Percentiles rank a stretch among this genome's conserved stretches.
Evolutionary conservation across 2,113 vertebrate genomes (phyloP).

Genomic region (Piprites chloris): DNA sequence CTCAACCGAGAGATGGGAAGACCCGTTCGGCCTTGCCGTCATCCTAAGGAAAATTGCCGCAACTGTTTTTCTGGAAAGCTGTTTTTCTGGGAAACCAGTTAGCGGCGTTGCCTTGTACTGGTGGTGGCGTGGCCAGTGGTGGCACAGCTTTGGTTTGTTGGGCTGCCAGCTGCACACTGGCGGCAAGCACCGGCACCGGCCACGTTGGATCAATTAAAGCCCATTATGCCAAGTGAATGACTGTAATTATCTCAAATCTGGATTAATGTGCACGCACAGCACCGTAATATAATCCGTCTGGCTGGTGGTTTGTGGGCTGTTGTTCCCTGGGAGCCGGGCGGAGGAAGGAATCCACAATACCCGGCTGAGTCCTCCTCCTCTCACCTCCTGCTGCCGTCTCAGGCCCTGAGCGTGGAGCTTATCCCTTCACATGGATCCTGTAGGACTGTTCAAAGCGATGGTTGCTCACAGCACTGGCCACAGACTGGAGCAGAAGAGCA

Average conservation of each 20-base stretch:
- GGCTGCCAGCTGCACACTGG: not conserved
- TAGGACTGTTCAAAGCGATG: no score
- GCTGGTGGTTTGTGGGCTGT: not conserved
- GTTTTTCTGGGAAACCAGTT: not conserved
- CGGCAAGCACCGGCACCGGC: not conserved
- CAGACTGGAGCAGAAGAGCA: not conserved
- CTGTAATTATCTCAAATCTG: constrained; percentile 64
- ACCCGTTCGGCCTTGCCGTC: not conserved
- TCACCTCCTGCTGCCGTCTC: not conserved
- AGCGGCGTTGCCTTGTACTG: rapidly evolving
- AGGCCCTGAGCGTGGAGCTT: not conserved
- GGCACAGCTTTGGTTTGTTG: not conserved
- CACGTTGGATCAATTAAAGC: constrained; percentile 43
- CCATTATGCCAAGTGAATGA: constrained; percentile 57
- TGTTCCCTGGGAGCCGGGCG: not conserved
- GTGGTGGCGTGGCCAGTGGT: rapidly evolving
- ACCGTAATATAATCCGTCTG: not conserved
- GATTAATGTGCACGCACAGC: constrained; percentile 30
- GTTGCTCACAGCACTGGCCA: rapidly evolving
- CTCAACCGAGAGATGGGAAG: not conserved
- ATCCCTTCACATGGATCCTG: rapidly evolving
- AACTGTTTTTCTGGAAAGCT: not conserved
- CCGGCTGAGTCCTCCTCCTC: not conserved
- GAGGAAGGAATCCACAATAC: not conserved
- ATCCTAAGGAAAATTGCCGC: not conserved